These are phyloP conservation scores for Drosophila meridiana DNA, from an alignment of 2,888 invertebrate genomes.

Conservation along the genomic window DNA sequence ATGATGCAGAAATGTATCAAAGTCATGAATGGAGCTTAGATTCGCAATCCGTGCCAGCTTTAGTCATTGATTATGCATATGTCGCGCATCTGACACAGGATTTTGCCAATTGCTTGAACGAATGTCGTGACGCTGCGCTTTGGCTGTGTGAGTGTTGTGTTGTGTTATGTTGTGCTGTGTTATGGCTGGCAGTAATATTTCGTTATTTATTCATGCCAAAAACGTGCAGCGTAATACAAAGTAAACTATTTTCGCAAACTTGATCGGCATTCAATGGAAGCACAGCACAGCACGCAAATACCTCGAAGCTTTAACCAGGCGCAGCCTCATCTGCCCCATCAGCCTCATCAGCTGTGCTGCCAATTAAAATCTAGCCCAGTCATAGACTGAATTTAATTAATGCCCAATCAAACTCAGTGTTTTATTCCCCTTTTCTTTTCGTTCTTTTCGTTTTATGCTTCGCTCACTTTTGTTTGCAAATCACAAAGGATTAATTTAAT, in stretches of 20 bases:
- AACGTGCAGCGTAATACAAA: slow-evolving; percentile 59
- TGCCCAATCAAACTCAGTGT: slow-evolving; percentile 39
- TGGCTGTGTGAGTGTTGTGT: slow-evolving; percentile 9
- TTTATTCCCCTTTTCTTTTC: slow-evolving; percentile 12
- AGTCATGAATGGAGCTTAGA: slow-evolving; percentile 49
- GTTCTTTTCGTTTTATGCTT: slow-evolving; percentile 1
- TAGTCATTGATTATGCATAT: slow-evolving; percentile 63
- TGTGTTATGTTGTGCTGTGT: slow-evolving; percentile 38
- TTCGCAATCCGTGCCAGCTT: slow-evolving; percentile 45
- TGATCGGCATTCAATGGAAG: background rate
- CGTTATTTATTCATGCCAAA: slow-evolving; percentile 70
- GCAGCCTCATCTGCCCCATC: slow-evolving; percentile 8
- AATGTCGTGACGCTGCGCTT: background rate
- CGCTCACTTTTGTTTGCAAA: slow-evolving; percentile 6
- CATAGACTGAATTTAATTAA: slow-evolving; percentile 39
- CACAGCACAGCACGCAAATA: background rate
- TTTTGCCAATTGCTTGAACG: slow-evolving; percentile 11
- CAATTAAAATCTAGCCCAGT: slow-evolving; percentile 54
- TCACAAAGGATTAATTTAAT: slow-evolving; percentile 44
- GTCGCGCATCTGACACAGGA: slow-evolving; percentile 16
- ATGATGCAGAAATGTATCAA: slow-evolving; percentile 71
- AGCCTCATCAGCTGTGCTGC: slow-evolving; percentile 10
- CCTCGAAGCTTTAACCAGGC: slow-evolving; percentile 14
- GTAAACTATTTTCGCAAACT: background rate
- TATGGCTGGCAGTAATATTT: slow-evolving; percentile 52